These are phyloP conservation scores for Paracentrotus lividus DNA, from an alignment of 53 echinoderm and acorn worm species.

Conservation along the genomic window DNA sequence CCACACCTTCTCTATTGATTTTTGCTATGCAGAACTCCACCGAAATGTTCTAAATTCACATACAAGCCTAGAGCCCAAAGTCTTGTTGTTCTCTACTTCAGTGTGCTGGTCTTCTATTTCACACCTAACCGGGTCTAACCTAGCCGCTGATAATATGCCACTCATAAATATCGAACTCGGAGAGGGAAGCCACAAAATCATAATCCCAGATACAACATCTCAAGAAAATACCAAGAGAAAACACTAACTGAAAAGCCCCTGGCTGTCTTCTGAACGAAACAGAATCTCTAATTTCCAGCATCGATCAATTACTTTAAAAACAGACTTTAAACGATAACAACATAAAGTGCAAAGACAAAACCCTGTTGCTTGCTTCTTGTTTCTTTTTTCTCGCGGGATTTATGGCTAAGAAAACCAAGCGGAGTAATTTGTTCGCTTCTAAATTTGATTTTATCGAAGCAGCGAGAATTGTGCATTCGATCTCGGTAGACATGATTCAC, in stretches of 20 bases:
- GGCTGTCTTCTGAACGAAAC: not conserved
- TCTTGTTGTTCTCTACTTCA: constrained; percentile 65
- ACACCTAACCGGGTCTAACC: constrained; percentile 52
- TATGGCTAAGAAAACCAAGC: constrained; percentile 34
- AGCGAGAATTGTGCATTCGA: constrained; percentile 33
- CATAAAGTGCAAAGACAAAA: constrained; percentile 42
- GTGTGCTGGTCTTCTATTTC: constrained; percentile 53
- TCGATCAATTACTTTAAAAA: constrained; percentile 45
- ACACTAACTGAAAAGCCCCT: constrained; percentile 34
- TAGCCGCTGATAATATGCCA: constrained; percentile 44
- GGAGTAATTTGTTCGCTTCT: constrained; percentile 60
- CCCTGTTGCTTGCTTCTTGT: too few relatives aligned
- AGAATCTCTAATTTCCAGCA: constrained; percentile 41
- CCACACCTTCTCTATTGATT: constrained; percentile 64
- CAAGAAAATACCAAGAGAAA: not conserved
- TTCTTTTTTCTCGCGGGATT: constrained; percentile 26
- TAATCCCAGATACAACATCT: constrained; percentile 48
- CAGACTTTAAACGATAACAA: constrained; percentile 48
- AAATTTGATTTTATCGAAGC: constrained; percentile 59
- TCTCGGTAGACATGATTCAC: constrained; percentile 48
- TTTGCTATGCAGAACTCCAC: constrained; percentile 39
- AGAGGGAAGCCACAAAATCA: constrained; percentile 70
- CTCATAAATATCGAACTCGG: constrained; percentile 50
- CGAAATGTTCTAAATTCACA: constrained; percentile 63
- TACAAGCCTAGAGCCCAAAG: constrained; percentile 67